phyloP scores from a whole-genome alignment of 2,888 invertebrate species.

The Leptinotarsa juncta region DNA sequence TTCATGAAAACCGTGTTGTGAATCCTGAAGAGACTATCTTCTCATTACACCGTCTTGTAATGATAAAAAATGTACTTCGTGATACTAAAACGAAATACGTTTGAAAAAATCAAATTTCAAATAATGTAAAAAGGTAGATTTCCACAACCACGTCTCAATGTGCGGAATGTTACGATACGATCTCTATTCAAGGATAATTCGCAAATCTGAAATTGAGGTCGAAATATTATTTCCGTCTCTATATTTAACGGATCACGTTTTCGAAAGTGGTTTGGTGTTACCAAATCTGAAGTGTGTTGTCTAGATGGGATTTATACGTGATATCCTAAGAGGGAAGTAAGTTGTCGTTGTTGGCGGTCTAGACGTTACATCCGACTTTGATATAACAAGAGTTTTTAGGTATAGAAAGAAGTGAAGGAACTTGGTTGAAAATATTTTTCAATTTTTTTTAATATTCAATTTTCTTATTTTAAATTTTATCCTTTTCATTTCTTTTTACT shows the following conservation, averaged over 20 bases:
- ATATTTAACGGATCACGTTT: constrained; percentile 13
- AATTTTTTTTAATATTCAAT: too few species aligned
- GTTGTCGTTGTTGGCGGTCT: constrained; percentile 5
- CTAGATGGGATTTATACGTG: constrained; percentile 1
- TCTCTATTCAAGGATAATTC: constrained; percentile 1
- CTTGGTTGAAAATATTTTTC: not conserved
- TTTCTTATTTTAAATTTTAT: too few species aligned
- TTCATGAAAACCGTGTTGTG: too few species aligned
- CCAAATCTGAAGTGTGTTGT: constrained; percentile 17
- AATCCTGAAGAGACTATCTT: too few species aligned
- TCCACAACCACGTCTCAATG: not conserved
- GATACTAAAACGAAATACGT: not conserved
- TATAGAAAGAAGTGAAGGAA: not conserved
- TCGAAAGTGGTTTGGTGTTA: constrained; percentile 18
- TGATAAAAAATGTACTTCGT: too few species aligned
- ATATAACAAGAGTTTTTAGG: too few species aligned
- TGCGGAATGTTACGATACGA: not conserved
- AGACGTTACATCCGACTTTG: not conserved
- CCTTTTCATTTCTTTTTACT: too few species aligned
- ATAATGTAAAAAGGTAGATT: not conserved
- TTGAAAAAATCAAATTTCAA: not conserved
- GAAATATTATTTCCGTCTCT: constrained; percentile 9
- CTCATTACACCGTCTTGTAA: too few species aligned
- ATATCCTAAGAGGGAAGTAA: constrained; percentile 13
- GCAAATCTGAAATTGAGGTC: constrained; percentile 9